phyloP scores from a whole-genome alignment of 2,113 vertebrate species.

The Rostratula benghalensis region DNA sequence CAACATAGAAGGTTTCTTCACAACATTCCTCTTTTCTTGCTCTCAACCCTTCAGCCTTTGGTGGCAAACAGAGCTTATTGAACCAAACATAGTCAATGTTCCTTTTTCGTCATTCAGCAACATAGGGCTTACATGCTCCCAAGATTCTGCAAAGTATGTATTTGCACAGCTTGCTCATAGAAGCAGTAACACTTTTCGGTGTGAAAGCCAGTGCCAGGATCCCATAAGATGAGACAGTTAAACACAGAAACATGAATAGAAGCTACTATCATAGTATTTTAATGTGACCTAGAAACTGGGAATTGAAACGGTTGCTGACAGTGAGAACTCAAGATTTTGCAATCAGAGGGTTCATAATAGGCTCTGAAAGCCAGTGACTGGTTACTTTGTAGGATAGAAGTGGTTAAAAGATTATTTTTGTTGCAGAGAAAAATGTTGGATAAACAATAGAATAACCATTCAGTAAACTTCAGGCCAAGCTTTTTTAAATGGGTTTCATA shows the following conservation, averaged over 20 bases:
- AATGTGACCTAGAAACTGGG: constrained; percentile 51
- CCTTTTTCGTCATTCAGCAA: neutral
- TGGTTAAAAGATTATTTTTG: neutral
- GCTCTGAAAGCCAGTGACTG: neutral
- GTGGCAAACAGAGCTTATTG: neutral
- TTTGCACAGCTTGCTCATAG: constrained; percentile 8
- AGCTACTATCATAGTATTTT: constrained; percentile 5
- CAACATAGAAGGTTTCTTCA: neutral
- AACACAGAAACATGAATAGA: constrained; percentile 8
- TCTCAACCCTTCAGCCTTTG: neutral
- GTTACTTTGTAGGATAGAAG: neutral
- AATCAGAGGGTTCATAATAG: neutral
- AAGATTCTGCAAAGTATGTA: neutral
- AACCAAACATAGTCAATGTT: neutral
- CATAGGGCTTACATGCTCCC: neutral
- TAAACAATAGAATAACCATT: neutral
- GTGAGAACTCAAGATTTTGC: constrained; percentile 9
- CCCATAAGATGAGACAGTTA: neutral
- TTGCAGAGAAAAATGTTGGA: neutral
- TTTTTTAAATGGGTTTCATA: neutral
- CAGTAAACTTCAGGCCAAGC: neutral
- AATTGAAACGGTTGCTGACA: constrained; percentile 3
- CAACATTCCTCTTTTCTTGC: neutral
- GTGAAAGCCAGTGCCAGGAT: neutral
- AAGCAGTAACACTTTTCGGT: neutral